These are phyloP conservation scores for Polypterus senegalus DNA, from an alignment of 2,113 vertebrate species.

Conservation along the genomic window DNA sequence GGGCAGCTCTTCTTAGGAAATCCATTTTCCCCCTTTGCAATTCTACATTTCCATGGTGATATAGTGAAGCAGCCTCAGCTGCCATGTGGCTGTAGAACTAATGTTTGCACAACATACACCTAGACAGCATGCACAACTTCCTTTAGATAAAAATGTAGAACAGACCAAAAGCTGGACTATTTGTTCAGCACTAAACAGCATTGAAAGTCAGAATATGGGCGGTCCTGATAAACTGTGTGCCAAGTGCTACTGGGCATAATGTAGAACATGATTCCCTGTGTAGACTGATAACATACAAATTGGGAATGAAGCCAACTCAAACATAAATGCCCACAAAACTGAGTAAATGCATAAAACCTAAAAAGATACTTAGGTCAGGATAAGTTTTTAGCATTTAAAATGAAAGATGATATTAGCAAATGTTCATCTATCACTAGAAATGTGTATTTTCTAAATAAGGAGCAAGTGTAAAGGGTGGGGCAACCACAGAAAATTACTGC, in stretches of 20 bases:
- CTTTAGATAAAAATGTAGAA: conserved; percentile 26
- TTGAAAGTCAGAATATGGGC: conserved; percentile 49
- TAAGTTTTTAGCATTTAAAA: neutral
- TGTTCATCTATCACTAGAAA: neutral
- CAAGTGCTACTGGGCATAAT: conserved; percentile 72
- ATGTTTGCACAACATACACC: conserved; percentile 8
- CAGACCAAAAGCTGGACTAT: conserved; percentile 22
- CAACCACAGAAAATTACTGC: too few relatives aligned
- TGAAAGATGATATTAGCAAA: neutral
- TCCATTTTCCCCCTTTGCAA: conserved; percentile 53
- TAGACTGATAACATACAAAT: conserved; percentile 49
- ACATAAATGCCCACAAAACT: conserved; percentile 18
- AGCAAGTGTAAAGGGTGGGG: too few relatives aligned
- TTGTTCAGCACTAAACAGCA: conserved; percentile 38
- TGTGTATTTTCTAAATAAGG: too few relatives aligned
- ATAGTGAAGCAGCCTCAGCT: neutral
- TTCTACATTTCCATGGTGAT: conserved; percentile 10
- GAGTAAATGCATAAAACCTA: neutral
- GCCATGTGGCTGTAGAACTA: neutral
- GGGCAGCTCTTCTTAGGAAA: conserved; percentile 80
- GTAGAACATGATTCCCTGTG: conserved; percentile 56
- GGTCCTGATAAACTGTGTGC: conserved; percentile 41
- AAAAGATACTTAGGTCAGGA: neutral
- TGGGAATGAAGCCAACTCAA: conserved; percentile 44
- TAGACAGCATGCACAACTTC: conserved; percentile 28